These are phyloP conservation scores for Cnemophilus loriae DNA, from an alignment of 2,113 vertebrate genomes.

Conservation along the genomic window DNA sequence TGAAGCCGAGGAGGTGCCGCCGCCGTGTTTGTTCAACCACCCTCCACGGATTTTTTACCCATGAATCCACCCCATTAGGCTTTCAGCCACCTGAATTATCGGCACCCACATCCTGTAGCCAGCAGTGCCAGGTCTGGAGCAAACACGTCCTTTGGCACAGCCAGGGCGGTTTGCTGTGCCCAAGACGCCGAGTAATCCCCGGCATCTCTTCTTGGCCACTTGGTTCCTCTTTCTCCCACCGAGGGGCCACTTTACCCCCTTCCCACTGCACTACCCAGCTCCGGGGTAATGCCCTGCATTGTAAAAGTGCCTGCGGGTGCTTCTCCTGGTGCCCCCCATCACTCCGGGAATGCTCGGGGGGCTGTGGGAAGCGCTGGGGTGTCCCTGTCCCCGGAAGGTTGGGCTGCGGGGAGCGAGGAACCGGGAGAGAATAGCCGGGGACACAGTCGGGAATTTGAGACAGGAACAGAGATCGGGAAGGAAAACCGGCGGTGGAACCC, in stretches of 20 bases:
- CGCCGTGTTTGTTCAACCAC: background rate
- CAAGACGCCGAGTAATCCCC: rapidly evolving
- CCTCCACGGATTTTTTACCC: background rate
- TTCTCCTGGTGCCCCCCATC: background rate
- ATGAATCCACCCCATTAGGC: background rate
- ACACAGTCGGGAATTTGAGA: background rate
- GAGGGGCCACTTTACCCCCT: background rate
- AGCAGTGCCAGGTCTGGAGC: background rate
- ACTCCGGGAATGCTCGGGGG: background rate
- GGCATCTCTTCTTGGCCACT: background rate
- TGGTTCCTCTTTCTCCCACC: background rate
- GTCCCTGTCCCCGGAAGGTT: background rate
- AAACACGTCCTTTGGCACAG: background rate
- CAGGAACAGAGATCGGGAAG: background rate
- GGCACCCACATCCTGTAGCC: background rate
- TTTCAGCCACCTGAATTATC: background rate
- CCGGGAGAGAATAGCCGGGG: background rate
- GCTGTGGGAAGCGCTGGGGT: no score
- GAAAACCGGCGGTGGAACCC: background rate
- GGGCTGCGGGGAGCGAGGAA: background rate
- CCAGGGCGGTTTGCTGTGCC: rapidly evolving
- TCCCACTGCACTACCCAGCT: background rate
- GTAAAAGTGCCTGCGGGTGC: background rate
- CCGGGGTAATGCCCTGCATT: background rate
- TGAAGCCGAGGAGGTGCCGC: background rate